These are phyloP conservation scores for Diloba caeruleocephala DNA, from an alignment of 2,888 invertebrate genomes.

Conservation along the genomic window DNA sequence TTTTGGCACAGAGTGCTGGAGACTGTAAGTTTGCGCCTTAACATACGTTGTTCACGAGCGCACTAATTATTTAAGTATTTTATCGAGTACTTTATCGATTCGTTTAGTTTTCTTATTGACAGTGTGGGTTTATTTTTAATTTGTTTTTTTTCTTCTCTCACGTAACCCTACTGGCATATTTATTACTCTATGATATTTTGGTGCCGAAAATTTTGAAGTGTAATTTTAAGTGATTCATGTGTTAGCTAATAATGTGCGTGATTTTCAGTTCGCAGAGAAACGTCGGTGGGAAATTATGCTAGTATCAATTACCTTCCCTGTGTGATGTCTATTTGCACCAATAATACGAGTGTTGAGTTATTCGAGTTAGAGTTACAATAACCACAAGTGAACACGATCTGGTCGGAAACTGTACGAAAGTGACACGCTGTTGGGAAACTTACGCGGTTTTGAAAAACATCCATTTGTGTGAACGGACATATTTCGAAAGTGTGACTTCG, in stretches of 20 bases:
- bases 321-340: slow-evolving; percentile 80
- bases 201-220: slow-evolving; percentile 58
- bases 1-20: slow-evolving; percentile 74
- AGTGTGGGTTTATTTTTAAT: slow-evolving; percentile 44
- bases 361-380: slow-evolving; percentile 79
- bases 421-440: slow-evolving; percentile 83
- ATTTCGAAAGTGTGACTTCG: slow-evolving; percentile 67
- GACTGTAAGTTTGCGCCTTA: slow-evolving; percentile 63
- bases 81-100: slow-evolving; percentile 63
- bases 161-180: slow-evolving; percentile 27
- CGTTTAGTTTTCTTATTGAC: slow-evolving; percentile 61
- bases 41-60: slow-evolving; percentile 55
- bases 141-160: slow-evolving; percentile 38
- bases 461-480: slow-evolving; percentile 66
- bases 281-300: slow-evolving; percentile 76
- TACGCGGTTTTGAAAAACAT: slow-evolving; percentile 81
- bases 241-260: slow-evolving; percentile 69
- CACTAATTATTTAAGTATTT: slow-evolving; percentile 71
- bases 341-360: slow-evolving; percentile 77
- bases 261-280: slow-evolving; percentile 81
- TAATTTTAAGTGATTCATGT: slow-evolving; percentile 63
- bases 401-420: slow-evolving; percentile 81
- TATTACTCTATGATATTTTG: slow-evolving; percentile 70
- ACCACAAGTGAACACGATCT: slow-evolving; percentile 86
- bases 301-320: slow-evolving; percentile 84